Evolutionary conservation across 2,113 vertebrate genomes (phyloP), one percentile per base, ranked within the genome.

Genomic region (Pholis gunnellus): DNA sequence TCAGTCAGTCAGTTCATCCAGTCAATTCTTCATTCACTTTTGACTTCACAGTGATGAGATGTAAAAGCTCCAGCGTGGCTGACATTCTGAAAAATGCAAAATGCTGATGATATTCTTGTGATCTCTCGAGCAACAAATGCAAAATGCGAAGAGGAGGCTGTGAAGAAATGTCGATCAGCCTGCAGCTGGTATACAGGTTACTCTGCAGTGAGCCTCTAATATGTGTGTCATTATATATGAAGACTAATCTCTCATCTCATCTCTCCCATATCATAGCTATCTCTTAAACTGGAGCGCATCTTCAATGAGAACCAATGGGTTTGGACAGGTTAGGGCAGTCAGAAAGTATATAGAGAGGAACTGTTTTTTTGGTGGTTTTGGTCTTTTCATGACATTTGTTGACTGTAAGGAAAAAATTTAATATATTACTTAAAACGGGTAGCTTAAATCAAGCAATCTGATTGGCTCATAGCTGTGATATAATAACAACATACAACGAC

Each of bases 31-130:
- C 57, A 59, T 82, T 83, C 70, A 48, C 25, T 72, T 60, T 67
- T 11, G 52, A 79, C 81, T 84, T 86, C 83, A 85, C 66, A 81
- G 84, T 42, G 79, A 66, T 34, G 59, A 71, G 71, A 78, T 68
- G 27, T 60, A 66, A 82, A 79, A 77, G 83, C 64, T 65, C 56
- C 46, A 18, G 72, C 15, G 25, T 25, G 83, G 78, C 81, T 89
- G 91, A 87, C 84, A 87, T 88, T 87, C 80, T 52, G 59, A 57
- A 80, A 87, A 82, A 88, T 74, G 79, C 76, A 83, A 77, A 72
- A 64, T 29, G 72, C 79, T 65, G 74, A 74, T 85, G 86, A 83
- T 79, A 65, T 83, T 77, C 83, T 76, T 88, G 72, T 87, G 88
- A 92, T 91, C 84, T 91, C 70, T 68, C 27, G 9, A 80, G 76